Conservation (phyloP, 2,888 invertebrate species). For the Nezara viridula region DNA sequence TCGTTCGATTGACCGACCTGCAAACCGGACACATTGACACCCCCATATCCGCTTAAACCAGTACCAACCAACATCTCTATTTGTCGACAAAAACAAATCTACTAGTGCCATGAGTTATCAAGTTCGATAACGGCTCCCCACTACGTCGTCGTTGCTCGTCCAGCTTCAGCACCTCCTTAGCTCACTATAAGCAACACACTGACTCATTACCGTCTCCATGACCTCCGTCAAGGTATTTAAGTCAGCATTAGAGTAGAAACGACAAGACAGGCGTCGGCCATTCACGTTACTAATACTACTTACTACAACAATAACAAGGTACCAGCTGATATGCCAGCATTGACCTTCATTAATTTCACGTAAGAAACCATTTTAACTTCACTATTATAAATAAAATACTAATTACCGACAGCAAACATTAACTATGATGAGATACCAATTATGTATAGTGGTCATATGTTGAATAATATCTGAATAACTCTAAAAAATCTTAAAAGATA, state of each 20-base stretch:
- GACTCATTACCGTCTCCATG: neutral
- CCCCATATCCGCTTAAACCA: neutral
- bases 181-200: neutral
- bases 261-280: neutral
- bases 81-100: conserved; percentile 31
- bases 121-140: conserved; percentile 35
- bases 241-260: neutral
- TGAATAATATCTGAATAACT: no score
- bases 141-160: neutral
- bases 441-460: neutral
- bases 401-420: neutral
- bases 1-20: neutral
- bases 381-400: no score
- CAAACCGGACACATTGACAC: conserved; percentile 26
- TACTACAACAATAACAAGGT: neutral
- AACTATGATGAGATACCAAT: neutral
- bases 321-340: neutral
- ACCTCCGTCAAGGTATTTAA: neutral
- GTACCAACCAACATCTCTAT: conserved; percentile 8
- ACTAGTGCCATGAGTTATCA: conserved; percentile 30
- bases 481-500: no score
- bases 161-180: neutral
- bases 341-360: neutral
- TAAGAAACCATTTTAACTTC: neutral
- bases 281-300: neutral